Evolutionary conservation across 2,888 invertebrate genomes (phyloP), one percentile per base, ranked within the genome.

Genomic region (Oscheius sp.): DNA sequence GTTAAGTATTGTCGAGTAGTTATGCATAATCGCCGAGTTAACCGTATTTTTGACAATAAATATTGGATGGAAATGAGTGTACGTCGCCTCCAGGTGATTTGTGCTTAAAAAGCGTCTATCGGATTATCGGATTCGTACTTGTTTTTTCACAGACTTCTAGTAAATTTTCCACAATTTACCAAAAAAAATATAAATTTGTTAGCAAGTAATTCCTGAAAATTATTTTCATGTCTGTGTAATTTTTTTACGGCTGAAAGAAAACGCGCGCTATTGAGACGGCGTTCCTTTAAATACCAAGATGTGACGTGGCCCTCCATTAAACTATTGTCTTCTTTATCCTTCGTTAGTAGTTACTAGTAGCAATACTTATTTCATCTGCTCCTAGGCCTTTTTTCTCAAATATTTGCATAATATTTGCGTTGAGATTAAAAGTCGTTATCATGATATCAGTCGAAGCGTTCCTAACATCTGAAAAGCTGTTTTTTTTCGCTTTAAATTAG

Each of bases 241-340:
- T 49, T 21, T 49, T 49, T 49, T 49, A 13, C 35, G 3, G 35
- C 35, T 6, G 35, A 35, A 35, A 9, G 27, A 58, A 58, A 41
- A 21, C 41, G 61, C 61, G 61, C 61, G 18, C 61, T 41, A 18
- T 12, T 21, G n/a, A 61, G 21, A 45, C 23, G 27, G 18, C 29
- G 16, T 23, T 27, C 66, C 66, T 66, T 66, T 66, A 66, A 66
- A 25, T 25, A 27, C 52, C n/a, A 49, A 49, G 66, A 66, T 52
- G 66, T 66, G 66, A 66, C 66, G 66, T 66, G 66, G 66, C 66
- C 66, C 52, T 23, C 12, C 27, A 21, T 43, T 41, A 61, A 61
- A 61, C 61, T 21, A 21, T 27, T 61, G 61, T 25, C 16, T 61
- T 61, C 13, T 13, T 13, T 13, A 35, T 35, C 9, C 35, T 35